phyloP scores from a whole-genome alignment of 2,797 vertebrate species.

The Ceryle rudis region DNA sequence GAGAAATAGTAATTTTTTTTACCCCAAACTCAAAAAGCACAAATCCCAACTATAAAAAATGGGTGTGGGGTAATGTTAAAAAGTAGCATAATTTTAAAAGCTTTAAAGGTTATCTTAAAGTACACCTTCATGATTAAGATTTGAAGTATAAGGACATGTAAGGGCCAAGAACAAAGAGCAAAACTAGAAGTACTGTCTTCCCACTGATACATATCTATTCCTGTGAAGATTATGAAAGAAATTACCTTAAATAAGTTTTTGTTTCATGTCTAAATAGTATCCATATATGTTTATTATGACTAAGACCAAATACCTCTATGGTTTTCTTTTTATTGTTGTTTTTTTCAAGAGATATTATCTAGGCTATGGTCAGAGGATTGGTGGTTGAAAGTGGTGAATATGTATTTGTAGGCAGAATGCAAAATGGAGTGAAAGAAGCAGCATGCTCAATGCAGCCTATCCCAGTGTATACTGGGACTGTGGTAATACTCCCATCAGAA shows the following conservation, averaged over 20 bases:
- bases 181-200: background rate
- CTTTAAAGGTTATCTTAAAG: background rate
- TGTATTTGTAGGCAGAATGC: background rate
- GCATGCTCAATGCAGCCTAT: background rate
- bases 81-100: background rate
- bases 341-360: background rate
- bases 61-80: background rate
- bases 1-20: background rate
- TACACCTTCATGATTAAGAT: background rate
- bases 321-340: background rate
- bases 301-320: background rate
- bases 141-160: background rate
- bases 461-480: background rate
- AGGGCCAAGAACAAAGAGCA: background rate
- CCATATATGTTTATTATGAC: background rate
- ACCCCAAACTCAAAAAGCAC: background rate
- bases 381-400: background rate
- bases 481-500: background rate
- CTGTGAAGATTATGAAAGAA: background rate
- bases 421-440: background rate
- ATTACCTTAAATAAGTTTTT: background rate
- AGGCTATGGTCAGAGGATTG: background rate
- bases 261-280: slow-evolving; percentile 1
- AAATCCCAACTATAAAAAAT: background rate
- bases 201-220: background rate